Conservation (phyloP, 1,140 invertebrate species). For the Lasioglossum albipes region DNA sequence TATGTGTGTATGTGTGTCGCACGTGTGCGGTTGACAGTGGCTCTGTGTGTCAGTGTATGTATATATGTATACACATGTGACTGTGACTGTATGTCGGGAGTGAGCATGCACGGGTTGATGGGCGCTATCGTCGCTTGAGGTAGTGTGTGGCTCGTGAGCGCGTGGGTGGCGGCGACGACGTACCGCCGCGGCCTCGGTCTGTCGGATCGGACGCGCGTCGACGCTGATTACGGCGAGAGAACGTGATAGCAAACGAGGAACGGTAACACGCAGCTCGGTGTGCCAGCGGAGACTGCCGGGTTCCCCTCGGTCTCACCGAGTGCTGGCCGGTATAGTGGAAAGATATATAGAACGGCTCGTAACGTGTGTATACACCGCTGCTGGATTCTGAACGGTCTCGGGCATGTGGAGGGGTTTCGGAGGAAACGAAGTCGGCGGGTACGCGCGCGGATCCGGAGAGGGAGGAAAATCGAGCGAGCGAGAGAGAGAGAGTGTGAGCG, state of each 20-base stretch:
- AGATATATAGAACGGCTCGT: constrained; percentile 55
- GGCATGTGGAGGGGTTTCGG: constrained; percentile 4
- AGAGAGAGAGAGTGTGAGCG: too few relatives aligned
- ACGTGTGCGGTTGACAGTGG: not conserved
- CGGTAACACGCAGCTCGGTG: constrained; percentile 64
- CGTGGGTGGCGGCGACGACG: constrained; percentile 12
- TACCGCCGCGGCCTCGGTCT: constrained; percentile 23
- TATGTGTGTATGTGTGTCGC: constrained; percentile 2
- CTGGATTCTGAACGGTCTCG: constrained; percentile 29
- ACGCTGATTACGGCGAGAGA: constrained; percentile 49
- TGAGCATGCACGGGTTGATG: not conserved
- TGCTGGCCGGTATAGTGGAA: constrained; percentile 60
- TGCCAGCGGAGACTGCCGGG: constrained; percentile 68
- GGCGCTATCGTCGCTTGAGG: not conserved
- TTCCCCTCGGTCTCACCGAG: constrained; percentile 58
- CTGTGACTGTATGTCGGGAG: not conserved
- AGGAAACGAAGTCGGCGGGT: not conserved
- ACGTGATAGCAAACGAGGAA: constrained; percentile 54
- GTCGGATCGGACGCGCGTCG: constrained; percentile 36
- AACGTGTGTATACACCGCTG: constrained; percentile 50
- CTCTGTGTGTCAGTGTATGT: not conserved
- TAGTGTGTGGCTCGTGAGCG: not conserved
- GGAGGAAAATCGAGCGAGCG: too few relatives aligned
- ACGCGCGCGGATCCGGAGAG: not conserved
- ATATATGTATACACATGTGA: not conserved